Conservation (phyloP, 2,797 vertebrate genomes). For the Argya squamiceps region DNA sequence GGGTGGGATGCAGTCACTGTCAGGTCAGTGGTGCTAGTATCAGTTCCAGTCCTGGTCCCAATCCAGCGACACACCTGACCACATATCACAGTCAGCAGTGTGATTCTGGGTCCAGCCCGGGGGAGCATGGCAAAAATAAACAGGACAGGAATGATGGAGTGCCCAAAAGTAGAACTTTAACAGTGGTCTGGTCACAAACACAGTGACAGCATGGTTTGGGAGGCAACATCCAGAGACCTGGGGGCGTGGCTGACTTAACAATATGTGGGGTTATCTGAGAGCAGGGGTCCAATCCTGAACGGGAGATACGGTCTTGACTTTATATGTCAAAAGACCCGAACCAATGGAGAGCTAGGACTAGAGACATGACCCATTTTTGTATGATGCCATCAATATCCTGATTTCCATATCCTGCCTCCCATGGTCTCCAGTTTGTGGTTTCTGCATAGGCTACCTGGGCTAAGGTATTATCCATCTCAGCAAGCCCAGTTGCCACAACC, state of each 20-base stretch:
- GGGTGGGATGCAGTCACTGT: not conserved
- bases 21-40: not conserved
- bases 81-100: rapidly evolving
- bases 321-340: not conserved
- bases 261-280: not conserved
- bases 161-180: not conserved
- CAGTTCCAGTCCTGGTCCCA: rapidly evolving
- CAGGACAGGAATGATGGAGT: not conserved
- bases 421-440: not conserved
- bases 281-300: not conserved
- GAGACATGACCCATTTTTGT: not conserved
- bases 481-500: not conserved
- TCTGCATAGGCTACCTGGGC: not conserved
- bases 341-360: not conserved
- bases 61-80: rapidly evolving
- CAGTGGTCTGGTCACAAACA: not conserved
- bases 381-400: not conserved
- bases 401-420: not conserved
- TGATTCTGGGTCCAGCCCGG: not conserved
- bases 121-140: not conserved
- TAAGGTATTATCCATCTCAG: not conserved
- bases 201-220: not conserved
- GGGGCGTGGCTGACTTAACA: not conserved
- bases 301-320: not conserved
- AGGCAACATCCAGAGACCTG: not conserved